phyloP scores from a whole-genome alignment of 2,888 invertebrate species.

The Heliconius erato region DNA sequence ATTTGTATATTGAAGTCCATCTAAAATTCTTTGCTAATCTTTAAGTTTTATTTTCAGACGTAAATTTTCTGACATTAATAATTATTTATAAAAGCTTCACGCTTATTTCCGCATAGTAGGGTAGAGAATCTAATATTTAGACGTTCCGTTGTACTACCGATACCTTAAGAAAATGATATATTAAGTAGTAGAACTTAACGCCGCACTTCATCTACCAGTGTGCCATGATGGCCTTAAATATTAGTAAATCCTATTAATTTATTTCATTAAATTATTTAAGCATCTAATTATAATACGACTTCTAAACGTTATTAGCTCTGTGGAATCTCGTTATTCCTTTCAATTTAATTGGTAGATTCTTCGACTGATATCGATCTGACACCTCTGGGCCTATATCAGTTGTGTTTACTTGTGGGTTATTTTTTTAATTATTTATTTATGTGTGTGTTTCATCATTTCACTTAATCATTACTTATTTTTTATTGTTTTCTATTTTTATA shows the following conservation, averaged over 20 bases:
- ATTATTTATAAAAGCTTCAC: background rate
- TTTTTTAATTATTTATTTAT: constrained; percentile 31
- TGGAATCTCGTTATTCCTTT: constrained; percentile 66
- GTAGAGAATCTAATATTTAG: background rate
- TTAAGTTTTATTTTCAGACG: background rate
- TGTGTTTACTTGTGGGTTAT: constrained; percentile 42
- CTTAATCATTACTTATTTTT: background rate
- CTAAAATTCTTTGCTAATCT: no score
- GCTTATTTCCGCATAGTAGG: background rate
- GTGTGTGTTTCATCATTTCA: constrained; percentile 23
- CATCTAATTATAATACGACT: constrained; percentile 8
- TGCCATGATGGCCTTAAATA: no score
- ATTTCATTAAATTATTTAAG: background rate
- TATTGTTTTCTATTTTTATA: background rate
- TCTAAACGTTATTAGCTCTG: constrained; percentile 58
- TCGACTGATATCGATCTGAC: constrained; percentile 68
- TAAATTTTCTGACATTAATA: background rate
- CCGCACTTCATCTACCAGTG: no score
- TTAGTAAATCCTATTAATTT: background rate
- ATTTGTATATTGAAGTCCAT: no score
- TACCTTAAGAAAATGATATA: no score
- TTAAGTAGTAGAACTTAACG: no score
- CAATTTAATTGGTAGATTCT: constrained; percentile 80
- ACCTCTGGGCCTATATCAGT: constrained; percentile 51
- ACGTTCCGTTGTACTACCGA: no score